Evolutionary conservation across 2,113 vertebrate genomes (phyloP), one percentile per base, ranked within the genome.

Genomic region (Melierax canorus): DNA sequence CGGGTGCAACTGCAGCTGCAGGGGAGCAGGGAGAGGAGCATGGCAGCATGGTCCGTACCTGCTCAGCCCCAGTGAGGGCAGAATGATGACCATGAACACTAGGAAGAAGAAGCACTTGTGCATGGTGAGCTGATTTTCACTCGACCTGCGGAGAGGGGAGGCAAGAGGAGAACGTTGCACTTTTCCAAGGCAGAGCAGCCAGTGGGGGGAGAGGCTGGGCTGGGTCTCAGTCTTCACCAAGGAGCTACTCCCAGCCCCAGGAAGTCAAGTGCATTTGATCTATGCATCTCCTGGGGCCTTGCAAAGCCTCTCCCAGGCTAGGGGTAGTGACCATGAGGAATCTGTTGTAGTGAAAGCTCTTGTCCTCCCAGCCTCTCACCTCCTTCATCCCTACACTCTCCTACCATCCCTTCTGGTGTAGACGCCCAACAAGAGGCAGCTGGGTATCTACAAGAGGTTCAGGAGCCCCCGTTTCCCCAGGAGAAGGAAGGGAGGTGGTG

Each of bases 81-180:
- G 98, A 94, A 99, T 99, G 97, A 99, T 99, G 86, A 99, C 99
- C 99, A 99, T 99, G 97, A 99, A 99, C 76, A 99, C 98, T 95
- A 99, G 97, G 77, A 99, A 99, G 84, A 99, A 97, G 92, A 99
- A 99, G 96, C 99, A 99, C 94, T 99, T 99, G 97, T 99, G 98
- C 98, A 99, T 99, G 12, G 99, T 99, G 72, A 99, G 97, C 96
- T 99, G 99, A 95, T 99, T 99, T 97, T 99, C 98, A 96, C 94
- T 98, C 2, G 99, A 99, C 88, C 99, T 99, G 96, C 21, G 75
- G 81, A 90, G 89, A 92, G 26, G 39, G 7, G 22, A 95, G 23
- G 53, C 34, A 92, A 84, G n/a, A 62, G 67, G 59, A 97, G 21
- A 94, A 62, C 2, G 2, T n/a, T 48, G 63, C 22, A 50, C 21